A percentile compares a stretch with the other conserved stretches of the same genome.
These are phyloP conservation scores for Grapholita molesta DNA, from an alignment of 1,140 invertebrate genomes.

Conservation along the genomic window DNA sequence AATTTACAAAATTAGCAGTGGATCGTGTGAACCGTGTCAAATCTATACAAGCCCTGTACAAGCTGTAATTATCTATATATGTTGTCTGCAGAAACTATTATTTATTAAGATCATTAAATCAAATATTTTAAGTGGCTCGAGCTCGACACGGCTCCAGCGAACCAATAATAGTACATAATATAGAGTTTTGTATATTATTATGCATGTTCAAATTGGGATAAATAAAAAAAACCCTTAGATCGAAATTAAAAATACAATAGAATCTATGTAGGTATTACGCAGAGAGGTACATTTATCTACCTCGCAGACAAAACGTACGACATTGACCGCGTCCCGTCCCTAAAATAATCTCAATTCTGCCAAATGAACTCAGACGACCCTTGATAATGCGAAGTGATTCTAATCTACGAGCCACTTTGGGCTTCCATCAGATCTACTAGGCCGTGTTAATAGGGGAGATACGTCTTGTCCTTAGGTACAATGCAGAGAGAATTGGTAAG, in stretches of 20 bases:
- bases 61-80: too few relatives aligned
- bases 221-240: background rate
- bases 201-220: background rate
- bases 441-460: background rate
- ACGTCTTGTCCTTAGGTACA: background rate
- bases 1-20: too few relatives aligned
- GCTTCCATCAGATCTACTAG: background rate
- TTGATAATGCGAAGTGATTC: constrained; percentile 12
- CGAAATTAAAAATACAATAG: background rate
- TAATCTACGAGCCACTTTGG: constrained; percentile 9
- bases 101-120: too few relatives aligned
- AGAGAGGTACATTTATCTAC: background rate
- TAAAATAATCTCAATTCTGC: constrained; percentile 16
- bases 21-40: too few relatives aligned
- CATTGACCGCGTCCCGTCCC: constrained; percentile 7
- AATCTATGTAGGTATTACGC: too few relatives aligned
- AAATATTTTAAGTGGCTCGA: too few relatives aligned
- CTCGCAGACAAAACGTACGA: background rate
- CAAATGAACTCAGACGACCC: constrained; percentile 14
- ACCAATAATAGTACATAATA: too few relatives aligned
- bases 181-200: too few relatives aligned
- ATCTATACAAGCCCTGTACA: too few relatives aligned
- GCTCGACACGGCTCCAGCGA: too few relatives aligned
- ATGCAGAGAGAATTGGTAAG: too few relatives aligned
- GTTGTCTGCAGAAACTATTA: too few relatives aligned